Conservation (phyloP, 2,888 invertebrate genomes). For the Odontocolon sp. region DNA sequence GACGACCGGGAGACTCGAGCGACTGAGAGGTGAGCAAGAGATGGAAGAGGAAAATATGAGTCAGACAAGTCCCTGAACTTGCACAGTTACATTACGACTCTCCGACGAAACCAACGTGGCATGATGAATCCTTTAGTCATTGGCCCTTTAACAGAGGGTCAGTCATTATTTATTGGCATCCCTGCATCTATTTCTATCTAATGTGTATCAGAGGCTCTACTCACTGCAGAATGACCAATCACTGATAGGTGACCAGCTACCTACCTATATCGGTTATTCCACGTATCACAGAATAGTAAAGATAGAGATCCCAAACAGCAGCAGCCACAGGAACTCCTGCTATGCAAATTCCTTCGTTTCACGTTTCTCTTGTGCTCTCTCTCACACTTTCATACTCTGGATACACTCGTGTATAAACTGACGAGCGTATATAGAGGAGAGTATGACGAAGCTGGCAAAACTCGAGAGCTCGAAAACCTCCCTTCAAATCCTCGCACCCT, state of each 20-base stretch:
- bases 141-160: too few relatives aligned
- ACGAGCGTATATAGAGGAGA: conserved; percentile 2
- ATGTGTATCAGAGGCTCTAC: too few relatives aligned
- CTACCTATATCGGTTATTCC: too few relatives aligned
- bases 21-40: conserved; percentile 11
- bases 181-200: too few relatives aligned
- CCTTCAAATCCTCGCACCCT: conserved; percentile 17
- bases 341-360: conserved; percentile 59
- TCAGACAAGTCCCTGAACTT: conserved; percentile 39
- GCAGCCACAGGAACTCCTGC: conserved; percentile 37
- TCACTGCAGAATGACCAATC: too few relatives aligned
- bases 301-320: conserved; percentile 27
- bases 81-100: conserved; percentile 55
- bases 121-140: too few relatives aligned
- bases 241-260: too few relatives aligned
- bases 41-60: conserved; percentile 1
- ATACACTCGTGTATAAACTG: not conserved
- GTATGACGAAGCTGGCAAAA: conserved; percentile 20
- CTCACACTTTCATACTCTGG: conserved; percentile 24
- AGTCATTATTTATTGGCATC: too few relatives aligned
- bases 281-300: conserved; percentile 17
- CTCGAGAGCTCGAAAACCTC: conserved; percentile 5
- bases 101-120: conserved; percentile 51
- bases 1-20: conserved; percentile 43
- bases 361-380: conserved; percentile 43